Base-by-base conservation (phyloP, 2,113 vertebrate species). In the Colaptes auratus region DNA sequence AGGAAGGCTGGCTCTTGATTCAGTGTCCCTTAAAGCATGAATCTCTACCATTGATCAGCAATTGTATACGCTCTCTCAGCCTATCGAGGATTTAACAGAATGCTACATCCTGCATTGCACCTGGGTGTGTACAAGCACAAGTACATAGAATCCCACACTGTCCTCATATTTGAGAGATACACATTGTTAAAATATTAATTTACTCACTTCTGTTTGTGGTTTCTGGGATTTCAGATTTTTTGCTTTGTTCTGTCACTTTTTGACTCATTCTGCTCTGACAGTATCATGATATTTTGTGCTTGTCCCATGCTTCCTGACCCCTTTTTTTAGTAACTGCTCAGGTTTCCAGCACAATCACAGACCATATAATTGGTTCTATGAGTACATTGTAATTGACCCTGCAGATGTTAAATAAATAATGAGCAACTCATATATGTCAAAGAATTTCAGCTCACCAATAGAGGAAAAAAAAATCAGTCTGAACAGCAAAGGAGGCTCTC, bases 81-180 rank as follows among this genome's bases (percentile, higher is more conserved):
- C 44, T 79, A 10, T 46, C 46, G 53, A 27, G 14, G 10, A 24
- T 91, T 83, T 52, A 77, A 50, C 8, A 46, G 20, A 11, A 1
- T 15, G 1, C 16, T 35, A 2, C 28, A 21, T 9, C 69, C 15
- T 33, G 5, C 23, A 7, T 31, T 5, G 2, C 3, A 42, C 3
- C 13, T 50, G 30, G 2, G 5, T 30, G 7, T 13, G 10, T n/a
- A 28, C 6, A 77, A 83, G 10, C 18, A 46, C 7, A 12, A 25
- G 6, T 46, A 24, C 9, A 11, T 27, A 4, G 5, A 39, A 21
- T 39, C 6, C 3, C 3, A 64, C 3, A 17, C 2, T 58, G 17
- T 73, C 19, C 10, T 64, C 2, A 1, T 65, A 6, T 48, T 76
- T 8, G 42, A 64, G 31, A 89, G 16, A 17, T n/a, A 56, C 4